Conservation (phyloP, 2,888 invertebrate species). For the Scelioninae gen. 1 region DNA sequence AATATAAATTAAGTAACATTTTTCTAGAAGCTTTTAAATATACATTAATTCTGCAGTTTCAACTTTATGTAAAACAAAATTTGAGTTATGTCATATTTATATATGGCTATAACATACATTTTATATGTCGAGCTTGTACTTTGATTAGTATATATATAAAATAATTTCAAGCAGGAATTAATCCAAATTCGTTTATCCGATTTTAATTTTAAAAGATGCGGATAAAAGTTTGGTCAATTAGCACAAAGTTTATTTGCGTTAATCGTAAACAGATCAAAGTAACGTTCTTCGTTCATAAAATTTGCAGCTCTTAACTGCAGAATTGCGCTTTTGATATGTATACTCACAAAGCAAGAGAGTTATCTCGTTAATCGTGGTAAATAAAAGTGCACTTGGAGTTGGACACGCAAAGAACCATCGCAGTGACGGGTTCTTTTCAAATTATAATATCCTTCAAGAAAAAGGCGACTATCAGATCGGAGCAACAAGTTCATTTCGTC, state of each 20-base stretch:
- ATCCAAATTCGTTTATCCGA: not conserved
- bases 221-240: not conserved
- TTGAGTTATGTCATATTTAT: no score
- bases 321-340: conserved; percentile 33
- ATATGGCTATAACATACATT: no score
- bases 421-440: conserved; percentile 39
- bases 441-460: conserved; percentile 46
- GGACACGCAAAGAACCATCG: not conserved
- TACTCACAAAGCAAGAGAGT: conserved; percentile 39
- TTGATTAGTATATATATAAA: no score
- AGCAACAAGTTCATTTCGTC: conserved; percentile 61
- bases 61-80: no score
- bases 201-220: not conserved
- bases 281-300: conserved; percentile 16
- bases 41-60: no score
- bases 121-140: no score
- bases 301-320: conserved; percentile 25
- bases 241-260: conserved; percentile 2
- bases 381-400: conserved; percentile 40
- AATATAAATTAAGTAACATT: no score
- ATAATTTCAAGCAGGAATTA: no score
- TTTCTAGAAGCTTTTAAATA: no score
- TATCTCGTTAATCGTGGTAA: conserved; percentile 50
- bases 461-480: conserved; percentile 50
- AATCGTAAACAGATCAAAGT: conserved; percentile 38